Percentiles rank a stretch among this genome's conserved stretches.
Conservation (phyloP, 2,888 invertebrate genomes). For the Ophioninae sp. region DNA sequence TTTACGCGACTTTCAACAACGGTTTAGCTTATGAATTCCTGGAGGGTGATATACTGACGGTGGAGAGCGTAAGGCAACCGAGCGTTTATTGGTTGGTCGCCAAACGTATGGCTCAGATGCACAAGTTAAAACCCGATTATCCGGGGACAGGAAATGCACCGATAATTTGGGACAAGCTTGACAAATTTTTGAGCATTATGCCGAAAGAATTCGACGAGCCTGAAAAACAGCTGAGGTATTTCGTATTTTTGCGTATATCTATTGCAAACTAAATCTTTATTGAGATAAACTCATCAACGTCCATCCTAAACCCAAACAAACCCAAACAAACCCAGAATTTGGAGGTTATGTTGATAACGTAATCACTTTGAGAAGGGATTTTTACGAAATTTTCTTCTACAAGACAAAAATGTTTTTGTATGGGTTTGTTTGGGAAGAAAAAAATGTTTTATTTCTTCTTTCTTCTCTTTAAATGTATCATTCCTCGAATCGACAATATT, state of each 20-base stretch:
- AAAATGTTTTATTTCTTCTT: too few relatives aligned
- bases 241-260: background rate
- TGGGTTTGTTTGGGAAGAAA: too few relatives aligned
- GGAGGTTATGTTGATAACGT: too few relatives aligned
- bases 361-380: too few relatives aligned
- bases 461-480: background rate
- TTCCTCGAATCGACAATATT: background rate
- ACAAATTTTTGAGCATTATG: constrained; percentile 88
- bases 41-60: constrained; percentile 90
- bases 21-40: constrained; percentile 95
- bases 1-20: constrained; percentile 96
- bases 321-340: too few relatives aligned
- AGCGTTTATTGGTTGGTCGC: constrained; percentile 90
- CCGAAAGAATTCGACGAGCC: constrained; percentile 87
- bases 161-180: constrained; percentile 89
- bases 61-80: constrained; percentile 85
- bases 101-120: constrained; percentile 91
- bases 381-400: too few relatives aligned
- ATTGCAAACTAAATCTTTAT: too few relatives aligned
- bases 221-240: constrained; percentile 87
- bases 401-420: too few relatives aligned
- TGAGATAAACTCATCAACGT: too few relatives aligned
- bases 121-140: constrained; percentile 83
- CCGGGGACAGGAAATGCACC: constrained; percentile 83
- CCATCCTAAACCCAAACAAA: too few relatives aligned